Conservation (phyloP, 2,888 invertebrate genomes). For the Autographa pulchrina region DNA sequence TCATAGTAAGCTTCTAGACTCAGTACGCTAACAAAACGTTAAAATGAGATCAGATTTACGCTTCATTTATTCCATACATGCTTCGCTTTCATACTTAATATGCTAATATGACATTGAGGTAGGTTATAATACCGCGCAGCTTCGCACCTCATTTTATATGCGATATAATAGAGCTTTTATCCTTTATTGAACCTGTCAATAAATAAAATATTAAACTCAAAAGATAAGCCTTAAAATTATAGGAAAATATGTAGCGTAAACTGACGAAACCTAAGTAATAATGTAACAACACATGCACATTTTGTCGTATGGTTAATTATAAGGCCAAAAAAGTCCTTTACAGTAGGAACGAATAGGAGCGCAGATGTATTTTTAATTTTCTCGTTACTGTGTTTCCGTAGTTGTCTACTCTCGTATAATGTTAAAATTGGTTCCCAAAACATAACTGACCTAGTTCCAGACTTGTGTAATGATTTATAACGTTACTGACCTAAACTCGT, state of each 20-base stretch:
- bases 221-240: not conserved
- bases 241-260: no score
- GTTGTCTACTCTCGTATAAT: constrained; percentile 57
- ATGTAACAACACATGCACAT: no score
- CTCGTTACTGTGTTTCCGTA: constrained; percentile 65
- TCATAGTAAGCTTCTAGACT: no score
- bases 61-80: not conserved
- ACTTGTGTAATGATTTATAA: not conserved
- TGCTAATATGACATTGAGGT: constrained; percentile 50
- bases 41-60: not conserved
- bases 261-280: no score
- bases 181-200: constrained; percentile 37
- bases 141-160: constrained; percentile 17
- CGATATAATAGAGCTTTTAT: constrained; percentile 29
- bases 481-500: no score
- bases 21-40: not conserved
- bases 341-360: constrained; percentile 38
- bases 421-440: constrained; percentile 17
- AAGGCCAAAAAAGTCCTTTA: not conserved
- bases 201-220: constrained; percentile 15
- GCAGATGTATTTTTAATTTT: constrained; percentile 75
- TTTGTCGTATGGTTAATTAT: not conserved
- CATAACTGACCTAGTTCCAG: constrained; percentile 7
- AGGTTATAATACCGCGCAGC: constrained; percentile 27
- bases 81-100: constrained; percentile 20